Evolutionary conservation across 2,113 vertebrate species (phyloP), one percentile per base, ranked within the genome.

Genomic region (Phalacrocorax carbo): DNA sequence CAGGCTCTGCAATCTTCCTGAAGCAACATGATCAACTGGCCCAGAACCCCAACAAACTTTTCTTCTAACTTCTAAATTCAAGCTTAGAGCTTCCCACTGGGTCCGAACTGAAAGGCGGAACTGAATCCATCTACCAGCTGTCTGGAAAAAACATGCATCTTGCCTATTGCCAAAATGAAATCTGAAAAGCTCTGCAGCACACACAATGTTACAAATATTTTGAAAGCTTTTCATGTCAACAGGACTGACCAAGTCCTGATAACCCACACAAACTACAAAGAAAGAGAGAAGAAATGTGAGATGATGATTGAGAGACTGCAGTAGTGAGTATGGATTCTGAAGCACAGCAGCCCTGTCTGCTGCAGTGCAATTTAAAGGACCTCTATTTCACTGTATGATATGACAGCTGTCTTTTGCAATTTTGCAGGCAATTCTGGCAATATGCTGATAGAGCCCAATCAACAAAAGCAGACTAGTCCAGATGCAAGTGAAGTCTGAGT

Each of bases 311-410:
- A 71, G 11, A 55, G 8, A 64, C 66, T 49, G 48, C 34, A 64
- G 13, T 17, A 46, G 18, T 42, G 58, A 70, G 30, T 61, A 78
- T 0, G 0, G 18, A 60, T 57, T 60, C 40, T 1, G 13, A 64
- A 73, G 44, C 34, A 64, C 20, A 90, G 34, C 38, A 58, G n/a
- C 23, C 78, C 30, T 60, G 29, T 58, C 61, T 82, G 20, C 30
- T 71, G 54, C 29, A 71, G 51, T 48, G 25, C 25, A 81, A 81
- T 75, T 96, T 44, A 78, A 88, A 82, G 13, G 29, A 75, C 9
- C 14, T 72, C 30, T 55, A 8, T n/a, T 76, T 60, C 70, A 7
- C 46, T 68, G 23, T 36, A 38, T 38, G 38, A 34, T 30, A 40
- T 2, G 12, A 68, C 25, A 70, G 34, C n/a, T 66, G 12, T n/a